Percentiles rank a stretch among this genome's conserved stretches.
phyloP scores from a whole-genome alignment of 2,113 vertebrate species.

The Boleophthalmus pectinirostris region DNA sequence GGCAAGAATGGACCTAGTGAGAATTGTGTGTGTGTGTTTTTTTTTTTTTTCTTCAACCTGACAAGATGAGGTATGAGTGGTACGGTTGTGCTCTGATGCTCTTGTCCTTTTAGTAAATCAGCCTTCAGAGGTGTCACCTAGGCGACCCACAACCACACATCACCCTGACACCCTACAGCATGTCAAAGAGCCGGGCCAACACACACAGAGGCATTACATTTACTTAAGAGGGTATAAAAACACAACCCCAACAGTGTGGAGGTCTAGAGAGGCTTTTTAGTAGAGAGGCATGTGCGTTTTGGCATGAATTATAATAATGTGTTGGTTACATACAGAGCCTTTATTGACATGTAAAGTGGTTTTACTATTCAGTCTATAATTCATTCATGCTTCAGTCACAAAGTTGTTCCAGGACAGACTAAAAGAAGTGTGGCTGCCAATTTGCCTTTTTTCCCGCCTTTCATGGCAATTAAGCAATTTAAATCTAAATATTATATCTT shows the following conservation, averaged over 20 bases:
- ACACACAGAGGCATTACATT: conserved; percentile 23
- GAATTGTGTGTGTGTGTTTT: conserved; percentile 87
- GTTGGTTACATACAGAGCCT: background rate
- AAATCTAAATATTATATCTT: no score
- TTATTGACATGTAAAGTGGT: background rate
- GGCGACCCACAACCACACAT: conserved; percentile 92
- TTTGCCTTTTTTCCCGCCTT: background rate
- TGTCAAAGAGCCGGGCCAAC: conserved; percentile 28
- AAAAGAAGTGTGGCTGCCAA: background rate
- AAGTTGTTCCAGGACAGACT: background rate
- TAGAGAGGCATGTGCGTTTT: background rate
- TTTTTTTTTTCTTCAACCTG: conserved; percentile 89
- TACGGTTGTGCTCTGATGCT: conserved; percentile 98
- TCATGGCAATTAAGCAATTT: no score
- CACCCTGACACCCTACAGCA: conserved; percentile 66
- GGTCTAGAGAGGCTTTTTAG: background rate
- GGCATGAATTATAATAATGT: background rate
- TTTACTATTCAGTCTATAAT: background rate
- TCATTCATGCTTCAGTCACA: background rate
- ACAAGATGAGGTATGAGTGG: conserved; percentile 97
- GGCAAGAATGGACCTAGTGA: conserved; percentile 71
- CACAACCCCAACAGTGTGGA: no score
- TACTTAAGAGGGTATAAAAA: conserved; percentile 27
- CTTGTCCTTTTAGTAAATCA: conserved; percentile 98
- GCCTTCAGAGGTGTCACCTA: conserved; percentile 93